Evolutionary conservation across 2,113 vertebrate genomes (phyloP).

Genomic region (Connochaetes taurinus): DNA sequence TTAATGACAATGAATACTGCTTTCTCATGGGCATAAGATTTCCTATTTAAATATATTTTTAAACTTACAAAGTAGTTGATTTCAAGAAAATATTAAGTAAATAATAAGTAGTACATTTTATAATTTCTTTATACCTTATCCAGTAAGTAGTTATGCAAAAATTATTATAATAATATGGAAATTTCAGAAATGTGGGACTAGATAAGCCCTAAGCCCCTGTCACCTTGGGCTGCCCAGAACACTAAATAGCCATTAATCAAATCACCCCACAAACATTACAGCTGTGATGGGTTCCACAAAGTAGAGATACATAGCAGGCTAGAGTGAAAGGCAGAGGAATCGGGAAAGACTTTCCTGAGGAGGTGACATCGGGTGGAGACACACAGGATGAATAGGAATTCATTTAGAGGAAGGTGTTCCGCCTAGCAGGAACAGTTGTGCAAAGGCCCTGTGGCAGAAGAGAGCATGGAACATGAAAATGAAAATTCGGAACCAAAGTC

Average conservation of each 20-base stretch:
- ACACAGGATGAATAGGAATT: background rate
- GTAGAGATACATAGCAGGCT: background rate
- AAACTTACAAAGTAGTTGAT: background rate
- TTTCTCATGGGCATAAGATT: background rate
- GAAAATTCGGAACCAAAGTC: background rate
- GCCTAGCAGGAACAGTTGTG: background rate
- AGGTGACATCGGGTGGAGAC: background rate
- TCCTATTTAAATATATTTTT: slow-evolving; percentile 3
- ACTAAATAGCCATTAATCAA: background rate
- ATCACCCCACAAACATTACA: background rate
- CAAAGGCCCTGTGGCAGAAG: background rate
- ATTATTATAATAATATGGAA: background rate
- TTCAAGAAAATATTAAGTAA: background rate
- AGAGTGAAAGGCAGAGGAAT: background rate
- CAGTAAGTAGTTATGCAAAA: background rate
- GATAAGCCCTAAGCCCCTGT: background rate
- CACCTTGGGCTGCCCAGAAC: background rate
- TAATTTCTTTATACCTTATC: slow-evolving; percentile 1
- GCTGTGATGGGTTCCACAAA: background rate
- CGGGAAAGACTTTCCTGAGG: background rate
- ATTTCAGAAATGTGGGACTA: background rate
- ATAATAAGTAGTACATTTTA: background rate
- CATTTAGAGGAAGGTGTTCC: background rate
- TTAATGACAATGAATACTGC: background rate
- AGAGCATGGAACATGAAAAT: background rate